Evolutionary conservation across 2,888 invertebrate species (phyloP), one percentile per base, ranked within the genome.

Genomic region (Heliconius ismenius): DNA sequence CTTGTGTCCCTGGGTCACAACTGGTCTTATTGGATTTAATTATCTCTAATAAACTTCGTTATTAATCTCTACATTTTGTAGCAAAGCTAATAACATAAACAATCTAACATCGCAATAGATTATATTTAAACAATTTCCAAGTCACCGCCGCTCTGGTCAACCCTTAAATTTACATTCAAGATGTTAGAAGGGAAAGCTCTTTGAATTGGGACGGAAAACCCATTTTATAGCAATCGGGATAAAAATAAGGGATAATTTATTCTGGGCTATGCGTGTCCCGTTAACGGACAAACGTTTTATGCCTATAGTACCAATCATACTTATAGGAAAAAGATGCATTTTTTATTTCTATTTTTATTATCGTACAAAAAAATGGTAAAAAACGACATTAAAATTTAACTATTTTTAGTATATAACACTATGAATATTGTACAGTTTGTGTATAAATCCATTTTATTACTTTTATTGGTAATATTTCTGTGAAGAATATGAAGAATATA

Each of bases 171-270:
- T 74, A 79, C 77, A 77, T 79, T 77, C 77, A 70, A 75, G 64
- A 74, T 79, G 77, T 73, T 74, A 73, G 60, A 69, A 49, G 32
- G 65, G 54, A 79, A 74, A 74, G 78, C 78, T 77, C 65, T 73
- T 74, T 75, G 77, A 73, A 81, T 80, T 76, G 76, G 76, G 58
- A 78, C 73, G 73, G 72, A 76, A 79, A 78, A 76, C 75, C 78
- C 73, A 77, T 76, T 81, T 80, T 77, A 80, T 80, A 76, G 77
- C 78, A 78, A 79, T 79, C 76, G 76, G 81, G 75, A 83, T 81
- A 81, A 81, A 81, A 81, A 81, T 79, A 83, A 82, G 82, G 83
- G 84, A 83, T 84, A 83, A 83, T 84, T 73, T 83, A 83, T 84
- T 83, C 83, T 75, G 82, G 82, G 77, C 76, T 80, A 77, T 79